Evolutionary conservation across 2,888 invertebrate species (phyloP).

Genomic region (Cantharis lateralis): DNA sequence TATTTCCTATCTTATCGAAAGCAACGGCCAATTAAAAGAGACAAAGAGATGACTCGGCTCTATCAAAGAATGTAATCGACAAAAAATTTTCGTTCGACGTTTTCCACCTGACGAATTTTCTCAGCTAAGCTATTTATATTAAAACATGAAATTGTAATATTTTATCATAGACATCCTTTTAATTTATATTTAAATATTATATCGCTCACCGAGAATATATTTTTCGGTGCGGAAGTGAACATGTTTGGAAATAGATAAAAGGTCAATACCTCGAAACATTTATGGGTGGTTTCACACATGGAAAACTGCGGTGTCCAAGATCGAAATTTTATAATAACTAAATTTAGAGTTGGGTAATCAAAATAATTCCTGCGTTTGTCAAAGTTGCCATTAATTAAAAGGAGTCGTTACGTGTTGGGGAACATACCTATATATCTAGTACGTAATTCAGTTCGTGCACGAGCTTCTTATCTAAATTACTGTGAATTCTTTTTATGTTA

Average conservation of each 20-base stretch:
- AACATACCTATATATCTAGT: not conserved
- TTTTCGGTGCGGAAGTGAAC: constrained; percentile 38
- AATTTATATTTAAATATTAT: not conserved
- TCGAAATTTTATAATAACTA: not conserved
- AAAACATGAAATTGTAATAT: not conserved
- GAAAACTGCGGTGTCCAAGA: not conserved
- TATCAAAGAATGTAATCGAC: not conserved
- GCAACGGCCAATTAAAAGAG: not conserved
- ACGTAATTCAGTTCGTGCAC: not conserved
- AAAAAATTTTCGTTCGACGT: not conserved
- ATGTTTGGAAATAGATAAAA: constrained; percentile 35
- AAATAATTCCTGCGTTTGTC: no score
- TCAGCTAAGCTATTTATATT: not conserved
- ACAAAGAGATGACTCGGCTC: not conserved
- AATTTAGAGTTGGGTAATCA: not conserved
- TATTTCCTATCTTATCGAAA: not conserved
- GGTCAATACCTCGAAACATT: constrained; percentile 38
- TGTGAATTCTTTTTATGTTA: not conserved
- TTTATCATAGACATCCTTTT: not conserved
- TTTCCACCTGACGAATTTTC: not conserved
- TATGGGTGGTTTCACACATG: constrained; percentile 25
- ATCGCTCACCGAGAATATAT: not conserved
- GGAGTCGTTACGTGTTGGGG: not conserved
- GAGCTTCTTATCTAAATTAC: not conserved
- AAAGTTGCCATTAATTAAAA: not conserved